Conservation (phyloP, 2,113 vertebrate species). For the Plecotus auritus region DNA sequence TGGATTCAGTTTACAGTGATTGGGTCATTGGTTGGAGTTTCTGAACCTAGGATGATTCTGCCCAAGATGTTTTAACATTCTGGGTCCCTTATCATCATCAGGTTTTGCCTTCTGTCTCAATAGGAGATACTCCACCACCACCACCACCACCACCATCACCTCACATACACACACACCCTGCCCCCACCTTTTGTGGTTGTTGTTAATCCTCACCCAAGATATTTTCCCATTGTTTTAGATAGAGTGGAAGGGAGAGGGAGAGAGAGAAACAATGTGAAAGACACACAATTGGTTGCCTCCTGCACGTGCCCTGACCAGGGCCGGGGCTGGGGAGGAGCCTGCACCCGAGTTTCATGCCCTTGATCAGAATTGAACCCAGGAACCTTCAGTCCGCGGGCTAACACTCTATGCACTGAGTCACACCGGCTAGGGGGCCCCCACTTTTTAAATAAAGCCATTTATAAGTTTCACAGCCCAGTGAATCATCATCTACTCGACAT, state of each 20-base stretch:
- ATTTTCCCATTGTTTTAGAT: no score
- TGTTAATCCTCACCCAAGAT: no score
- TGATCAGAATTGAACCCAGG: no score
- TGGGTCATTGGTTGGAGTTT: neutral
- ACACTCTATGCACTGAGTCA: no score
- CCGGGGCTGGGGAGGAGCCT: no score
- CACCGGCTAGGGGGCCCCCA: no score
- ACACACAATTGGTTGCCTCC: no score
- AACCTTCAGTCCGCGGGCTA: no score
- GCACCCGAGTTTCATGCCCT: no score
- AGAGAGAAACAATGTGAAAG: no score
- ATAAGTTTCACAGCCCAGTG: neutral
- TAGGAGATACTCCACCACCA: neutral
- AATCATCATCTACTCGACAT: neutral
- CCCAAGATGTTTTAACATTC: neutral
- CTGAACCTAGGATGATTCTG: neutral
- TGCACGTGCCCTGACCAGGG: no score
- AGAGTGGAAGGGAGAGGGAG: no score
- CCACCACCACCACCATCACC: neutral
- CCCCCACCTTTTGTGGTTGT: neutral
- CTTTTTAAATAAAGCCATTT: neutral
- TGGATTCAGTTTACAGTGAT: neutral
- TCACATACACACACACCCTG: neutral
- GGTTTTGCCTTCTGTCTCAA: neutral
- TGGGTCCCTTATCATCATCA: neutral